Conservation (phyloP, 1,140 invertebrate species). For the Macrocentrus cingulum region DNA sequence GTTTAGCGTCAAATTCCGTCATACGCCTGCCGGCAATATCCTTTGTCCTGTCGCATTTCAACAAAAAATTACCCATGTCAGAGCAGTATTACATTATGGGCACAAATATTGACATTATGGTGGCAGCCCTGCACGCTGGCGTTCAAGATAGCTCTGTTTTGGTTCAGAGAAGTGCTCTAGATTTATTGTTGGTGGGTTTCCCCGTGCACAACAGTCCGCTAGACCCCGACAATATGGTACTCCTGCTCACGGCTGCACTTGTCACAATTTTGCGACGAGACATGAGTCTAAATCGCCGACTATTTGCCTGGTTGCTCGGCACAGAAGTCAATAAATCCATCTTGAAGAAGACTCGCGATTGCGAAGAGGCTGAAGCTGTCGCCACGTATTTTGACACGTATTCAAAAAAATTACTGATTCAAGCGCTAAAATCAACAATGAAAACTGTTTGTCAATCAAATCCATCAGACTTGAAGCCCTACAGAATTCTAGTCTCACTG, state of each 20-base stretch:
- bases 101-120: slow-evolving; percentile 82
- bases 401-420: slow-evolving; percentile 70
- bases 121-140: slow-evolving; percentile 70
- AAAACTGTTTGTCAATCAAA: slow-evolving; percentile 62
- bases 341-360: slow-evolving; percentile 54
- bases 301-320: slow-evolving; percentile 84
- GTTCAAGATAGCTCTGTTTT: slow-evolving; percentile 81
- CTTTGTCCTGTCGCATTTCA: slow-evolving; percentile 81
- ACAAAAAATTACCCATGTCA: slow-evolving; percentile 78
- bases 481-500: slow-evolving; percentile 82
- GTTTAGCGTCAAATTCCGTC: slow-evolving; percentile 77
- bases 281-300: slow-evolving; percentile 86
- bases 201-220: slow-evolving; percentile 84
- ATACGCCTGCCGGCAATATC: slow-evolving; percentile 84
- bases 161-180: slow-evolving; percentile 85
- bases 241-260: slow-evolving; percentile 77
- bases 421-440: slow-evolving; percentile 67
- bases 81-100: slow-evolving; percentile 87
- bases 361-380: slow-evolving; percentile 41
- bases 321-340: slow-evolving; percentile 68
- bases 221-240: slow-evolving; percentile 72
- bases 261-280: slow-evolving; percentile 85
- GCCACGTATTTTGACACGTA: slow-evolving; percentile 74
- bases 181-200: slow-evolving; percentile 82
- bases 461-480: slow-evolving; percentile 75